Conservation (phyloP, 2,113 vertebrate genomes). For the Psittacus erithacus region DNA sequence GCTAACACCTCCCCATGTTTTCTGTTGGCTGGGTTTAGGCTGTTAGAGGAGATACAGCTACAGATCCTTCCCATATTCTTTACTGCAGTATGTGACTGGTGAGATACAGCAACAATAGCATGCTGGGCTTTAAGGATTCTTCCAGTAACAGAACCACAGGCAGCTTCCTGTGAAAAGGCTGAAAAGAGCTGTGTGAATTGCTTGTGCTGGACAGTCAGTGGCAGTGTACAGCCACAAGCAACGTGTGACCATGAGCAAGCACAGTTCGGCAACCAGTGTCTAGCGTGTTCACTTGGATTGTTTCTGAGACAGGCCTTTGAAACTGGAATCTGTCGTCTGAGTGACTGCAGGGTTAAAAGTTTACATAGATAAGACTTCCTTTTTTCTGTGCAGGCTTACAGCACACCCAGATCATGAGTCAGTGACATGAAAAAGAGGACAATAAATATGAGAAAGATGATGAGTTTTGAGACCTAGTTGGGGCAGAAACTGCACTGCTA, state of each 20-base stretch:
- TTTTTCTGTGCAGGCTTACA: slow-evolving; percentile 12
- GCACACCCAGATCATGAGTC: slow-evolving; percentile 46
- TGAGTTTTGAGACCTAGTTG: not conserved
- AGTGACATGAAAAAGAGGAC: slow-evolving; percentile 26
- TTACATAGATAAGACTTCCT: slow-evolving; percentile 45
- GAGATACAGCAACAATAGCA: fast-evolving
- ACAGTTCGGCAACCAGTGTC: not conserved
- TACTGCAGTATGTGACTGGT: fast-evolving
- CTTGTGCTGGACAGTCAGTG: not conserved
- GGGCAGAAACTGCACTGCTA: not conserved
- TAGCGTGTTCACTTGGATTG: fast-evolving
- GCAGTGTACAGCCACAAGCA: fast-evolving
- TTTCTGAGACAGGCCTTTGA: not conserved
- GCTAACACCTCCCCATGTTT: not conserved
- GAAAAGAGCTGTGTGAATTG: not conserved
- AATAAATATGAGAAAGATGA: slow-evolving; percentile 17
- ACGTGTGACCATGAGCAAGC: not conserved
- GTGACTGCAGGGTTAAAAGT: slow-evolving; percentile 53
- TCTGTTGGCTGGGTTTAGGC: not conserved
- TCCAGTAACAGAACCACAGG: not conserved
- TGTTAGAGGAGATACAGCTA: not conserved
- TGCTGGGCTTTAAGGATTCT: not conserved
- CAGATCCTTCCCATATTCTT: not conserved
- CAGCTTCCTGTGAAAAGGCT: not conserved
- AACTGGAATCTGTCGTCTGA: not conserved